Percentiles rank a stretch among this genome's conserved stretches.
phyloP scores from a whole-genome alignment of 2,888 invertebrate genomes.

The Darwinula stevensoni region DNA sequence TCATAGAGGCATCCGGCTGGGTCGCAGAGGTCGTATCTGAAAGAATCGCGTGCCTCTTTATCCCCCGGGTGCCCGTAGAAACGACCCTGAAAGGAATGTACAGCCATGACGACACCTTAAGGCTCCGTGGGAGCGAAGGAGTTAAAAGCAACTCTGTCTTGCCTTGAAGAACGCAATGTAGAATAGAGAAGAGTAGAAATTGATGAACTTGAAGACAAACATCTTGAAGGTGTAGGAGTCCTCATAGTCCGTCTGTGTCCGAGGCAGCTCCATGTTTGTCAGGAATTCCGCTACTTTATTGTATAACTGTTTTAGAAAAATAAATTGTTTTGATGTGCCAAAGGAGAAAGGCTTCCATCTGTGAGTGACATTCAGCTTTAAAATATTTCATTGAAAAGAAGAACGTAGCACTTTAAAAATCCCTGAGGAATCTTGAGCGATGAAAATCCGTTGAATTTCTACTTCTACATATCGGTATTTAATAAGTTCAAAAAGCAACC shows the following conservation, averaged over 20 bases:
- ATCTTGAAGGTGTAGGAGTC: constrained; percentile 93
- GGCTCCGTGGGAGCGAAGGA: too few relatives aligned
- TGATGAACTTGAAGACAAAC: constrained; percentile 93
- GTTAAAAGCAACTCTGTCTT: constrained; percentile 13
- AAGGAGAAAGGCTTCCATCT: neutral
- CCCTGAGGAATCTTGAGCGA: too few relatives aligned
- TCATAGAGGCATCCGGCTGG: constrained; percentile 79
- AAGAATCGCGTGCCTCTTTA: constrained; percentile 34
- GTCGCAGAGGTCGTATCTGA: constrained; percentile 56
- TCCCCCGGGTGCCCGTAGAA: constrained; percentile 72
- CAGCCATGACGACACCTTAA: neutral
- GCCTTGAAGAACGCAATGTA: constrained; percentile 97
- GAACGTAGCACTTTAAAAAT: too few relatives aligned
- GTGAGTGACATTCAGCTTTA: too few relatives aligned
- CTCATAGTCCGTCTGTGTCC: constrained; percentile 88
- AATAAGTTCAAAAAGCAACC: too few relatives aligned
- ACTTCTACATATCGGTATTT: too few relatives aligned
- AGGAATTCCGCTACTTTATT: constrained; percentile 51
- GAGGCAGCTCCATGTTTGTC: constrained; percentile 67
- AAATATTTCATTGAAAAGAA: too few relatives aligned
- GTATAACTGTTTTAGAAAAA: constrained; percentile 26
- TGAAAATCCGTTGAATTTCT: too few relatives aligned
- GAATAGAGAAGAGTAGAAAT: constrained; percentile 86
- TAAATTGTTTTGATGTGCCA: neutral
- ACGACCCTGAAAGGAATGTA: constrained; percentile 31